These are phyloP conservation scores for Theristicus caerulescens DNA, from an alignment of 2,113 vertebrate genomes.

Conservation along the genomic window DNA sequence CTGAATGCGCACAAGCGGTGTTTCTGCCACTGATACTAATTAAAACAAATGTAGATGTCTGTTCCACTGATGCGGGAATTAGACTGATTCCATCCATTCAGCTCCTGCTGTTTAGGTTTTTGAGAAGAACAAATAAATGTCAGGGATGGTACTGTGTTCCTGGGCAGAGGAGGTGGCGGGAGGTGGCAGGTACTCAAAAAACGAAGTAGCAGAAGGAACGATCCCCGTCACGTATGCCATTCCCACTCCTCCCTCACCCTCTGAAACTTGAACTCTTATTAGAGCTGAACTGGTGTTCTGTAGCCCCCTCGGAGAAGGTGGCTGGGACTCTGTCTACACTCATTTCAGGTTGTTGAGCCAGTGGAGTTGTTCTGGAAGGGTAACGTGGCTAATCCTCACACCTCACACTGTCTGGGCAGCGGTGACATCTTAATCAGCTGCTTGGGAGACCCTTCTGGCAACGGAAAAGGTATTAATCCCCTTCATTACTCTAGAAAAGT, in stretches of 20 bases:
- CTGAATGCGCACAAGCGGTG: neutral
- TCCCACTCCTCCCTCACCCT: neutral
- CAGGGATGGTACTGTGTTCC: neutral
- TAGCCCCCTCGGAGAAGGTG: neutral
- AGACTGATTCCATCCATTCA: no score
- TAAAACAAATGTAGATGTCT: neutral
- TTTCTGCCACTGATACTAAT: neutral
- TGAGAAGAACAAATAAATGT: neutral
- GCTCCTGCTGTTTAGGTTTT: neutral
- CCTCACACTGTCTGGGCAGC: conserved; percentile 86
- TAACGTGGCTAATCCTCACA: conserved; percentile 83
- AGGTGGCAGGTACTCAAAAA: neutral
- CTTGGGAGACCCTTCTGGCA: conserved; percentile 85
- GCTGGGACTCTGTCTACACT: neutral
- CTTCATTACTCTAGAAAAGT: neutral
- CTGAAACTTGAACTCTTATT: neutral
- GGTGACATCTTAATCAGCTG: conserved; percentile 93
- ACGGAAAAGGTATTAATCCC: conserved; percentile 81
- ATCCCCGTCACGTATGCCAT: neutral
- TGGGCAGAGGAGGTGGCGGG: neutral
- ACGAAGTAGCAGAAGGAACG: neutral
- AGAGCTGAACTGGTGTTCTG: neutral
- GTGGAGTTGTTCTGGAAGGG: conserved; percentile 83
- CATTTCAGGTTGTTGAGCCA: conserved; percentile 82
- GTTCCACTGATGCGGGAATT: no score